Base-by-base conservation (phyloP, 2,797 vertebrate species). In the Champsocephalus esox region DNA sequence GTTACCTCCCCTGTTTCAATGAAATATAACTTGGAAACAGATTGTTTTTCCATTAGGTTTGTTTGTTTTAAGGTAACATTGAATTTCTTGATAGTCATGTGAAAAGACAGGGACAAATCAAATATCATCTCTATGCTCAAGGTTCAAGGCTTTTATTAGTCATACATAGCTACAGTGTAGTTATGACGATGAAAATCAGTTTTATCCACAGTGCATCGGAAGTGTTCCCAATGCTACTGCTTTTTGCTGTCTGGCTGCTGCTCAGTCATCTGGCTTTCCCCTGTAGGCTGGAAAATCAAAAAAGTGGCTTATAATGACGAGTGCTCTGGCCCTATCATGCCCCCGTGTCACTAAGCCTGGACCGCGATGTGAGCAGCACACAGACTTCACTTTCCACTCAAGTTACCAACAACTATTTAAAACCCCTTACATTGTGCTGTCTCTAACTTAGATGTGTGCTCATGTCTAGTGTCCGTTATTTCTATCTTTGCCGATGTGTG, bases 241-340 rank as follows among this genome's bases (percentile, higher is more conserved):
- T 64, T 17, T 45, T n/a, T 19, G 43, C n/a, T 34, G 69, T 17
- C 41, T 34, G 12, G 19, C 58, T 56, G 69, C 70, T 44, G 59
- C 60, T n/a, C 66, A 16, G 56, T 78, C 63, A 77, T 67, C 52
- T 70, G 58, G 24, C 67, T 68, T 51, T 44, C 64, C 52, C 66
- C 50, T 34, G 62, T 57, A 43, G 73, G 66, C 73, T 75, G 75
- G 66, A 87, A 81, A 70, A 85, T 83, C 50, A 70, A 61, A 77
- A 82, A 84, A 81, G 73, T 80, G 84, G 75, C 75, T 86, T 88
- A 77, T 77, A 65, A 80, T 80, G 57, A 43, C 79, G 41, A 69
- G 66, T 77, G 83, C 76, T 79, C 67, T 76, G 73, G 62, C 14
- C n/a, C 38, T 86, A 55, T 84, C 34, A 28, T 83, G 28, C 28